A percentile compares a stretch with the other conserved stretches of the same genome.
Conservation (phyloP, 1,140 invertebrate species). For the Frieseomelitta varia region DNA sequence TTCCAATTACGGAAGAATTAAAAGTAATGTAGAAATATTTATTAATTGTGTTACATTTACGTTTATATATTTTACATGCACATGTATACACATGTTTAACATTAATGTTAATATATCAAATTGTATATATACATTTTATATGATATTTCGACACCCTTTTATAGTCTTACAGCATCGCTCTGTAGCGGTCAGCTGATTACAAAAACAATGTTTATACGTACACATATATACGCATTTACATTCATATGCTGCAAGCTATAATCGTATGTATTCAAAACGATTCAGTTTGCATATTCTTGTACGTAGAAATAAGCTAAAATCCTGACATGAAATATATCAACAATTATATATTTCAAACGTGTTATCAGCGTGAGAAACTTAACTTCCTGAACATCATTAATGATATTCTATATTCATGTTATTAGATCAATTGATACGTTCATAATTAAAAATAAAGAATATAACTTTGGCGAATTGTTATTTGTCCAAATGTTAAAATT, state of each 20-base stretch:
- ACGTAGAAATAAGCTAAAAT: neutral
- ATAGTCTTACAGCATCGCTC: neutral
- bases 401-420: neutral
- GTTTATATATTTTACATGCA: neutral
- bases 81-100: neutral
- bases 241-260: neutral
- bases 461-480: neutral
- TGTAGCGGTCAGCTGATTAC: constrained; percentile 35
- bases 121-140: neutral
- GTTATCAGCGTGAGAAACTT: neutral
- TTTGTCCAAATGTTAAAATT: neutral
- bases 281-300: too few relatives aligned
- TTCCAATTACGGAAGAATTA: neutral
- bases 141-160: too few relatives aligned
- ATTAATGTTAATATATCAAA: neutral
- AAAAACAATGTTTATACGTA: constrained; percentile 2
- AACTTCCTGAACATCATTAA: neutral
- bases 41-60: neutral
- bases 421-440: neutral
- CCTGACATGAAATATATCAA: too few relatives aligned
- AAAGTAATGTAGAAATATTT: neutral
- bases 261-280: neutral
- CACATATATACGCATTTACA: neutral
- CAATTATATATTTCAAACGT: neutral
- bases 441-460: neutral